Evolutionary conservation across 2,113 vertebrate genomes (phyloP).

Genomic region (Syngnathus typhle): DNA sequence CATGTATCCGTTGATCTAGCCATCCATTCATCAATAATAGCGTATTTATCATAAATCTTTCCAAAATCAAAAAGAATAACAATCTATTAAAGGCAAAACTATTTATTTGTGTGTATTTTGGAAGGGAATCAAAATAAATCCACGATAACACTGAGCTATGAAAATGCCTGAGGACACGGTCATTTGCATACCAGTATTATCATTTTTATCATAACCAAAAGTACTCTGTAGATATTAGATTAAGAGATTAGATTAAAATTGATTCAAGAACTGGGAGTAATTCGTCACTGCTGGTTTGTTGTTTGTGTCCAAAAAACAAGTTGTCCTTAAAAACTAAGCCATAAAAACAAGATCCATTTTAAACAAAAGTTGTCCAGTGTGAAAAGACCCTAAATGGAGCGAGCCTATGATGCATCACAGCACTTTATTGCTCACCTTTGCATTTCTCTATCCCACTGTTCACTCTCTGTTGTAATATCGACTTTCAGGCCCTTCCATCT

Average conservation of each 20-base stretch:
- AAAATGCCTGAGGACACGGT: not conserved
- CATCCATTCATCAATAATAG: no score
- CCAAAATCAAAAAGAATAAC: not conserved
- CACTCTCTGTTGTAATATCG: constrained; percentile 54
- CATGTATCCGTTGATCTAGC: no score
- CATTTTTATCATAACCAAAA: not conserved
- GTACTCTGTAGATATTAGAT: not conserved
- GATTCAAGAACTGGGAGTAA: not conserved
- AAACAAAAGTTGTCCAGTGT: not conserved
- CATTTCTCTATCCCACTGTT: constrained; percentile 29
- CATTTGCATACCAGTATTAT: not conserved
- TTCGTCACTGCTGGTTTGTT: not conserved
- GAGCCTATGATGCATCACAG: constrained; percentile 53
- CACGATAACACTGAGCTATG: not conserved
- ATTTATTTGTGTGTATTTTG: not conserved
- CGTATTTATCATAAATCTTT: no score
- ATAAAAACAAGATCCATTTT: not conserved
- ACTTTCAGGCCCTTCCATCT: constrained; percentile 46
- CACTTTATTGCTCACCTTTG: constrained; percentile 45
- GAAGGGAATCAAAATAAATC: not conserved
- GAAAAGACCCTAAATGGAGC: constrained; percentile 2
- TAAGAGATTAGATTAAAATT: not conserved
- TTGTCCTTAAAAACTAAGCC: not conserved
- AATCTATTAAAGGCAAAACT: not conserved
- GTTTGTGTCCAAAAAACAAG: not conserved